These are phyloP conservation scores for Brachyistius frenatus DNA, from an alignment of 2,113 vertebrate species.

Conservation along the genomic window DNA sequence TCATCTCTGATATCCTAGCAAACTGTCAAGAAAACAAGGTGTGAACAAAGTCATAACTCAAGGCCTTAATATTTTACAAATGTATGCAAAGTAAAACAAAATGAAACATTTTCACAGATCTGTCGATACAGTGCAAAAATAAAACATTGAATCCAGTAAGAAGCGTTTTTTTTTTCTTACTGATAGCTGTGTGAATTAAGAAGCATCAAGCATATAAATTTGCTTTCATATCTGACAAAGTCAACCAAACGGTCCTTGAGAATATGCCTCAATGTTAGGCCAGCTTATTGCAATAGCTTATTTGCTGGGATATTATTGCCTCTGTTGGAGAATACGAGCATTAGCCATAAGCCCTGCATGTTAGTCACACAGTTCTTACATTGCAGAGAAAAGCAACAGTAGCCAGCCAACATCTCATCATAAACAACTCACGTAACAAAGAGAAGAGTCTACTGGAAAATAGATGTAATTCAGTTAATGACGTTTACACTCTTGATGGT, in stretches of 20 bases:
- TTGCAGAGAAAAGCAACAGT: conserved; percentile 28
- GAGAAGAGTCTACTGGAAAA: conserved; percentile 10
- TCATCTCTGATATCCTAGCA: conserved; percentile 38
- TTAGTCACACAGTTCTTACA: conserved; percentile 28
- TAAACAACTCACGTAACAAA: conserved; percentile 14
- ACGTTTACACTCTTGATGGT: not conserved
- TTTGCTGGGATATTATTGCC: conserved; percentile 72
- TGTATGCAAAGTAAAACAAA: conserved; percentile 44
- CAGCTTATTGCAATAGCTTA: conserved; percentile 78
- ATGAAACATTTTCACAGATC: conserved; percentile 74
- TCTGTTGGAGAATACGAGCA: conserved; percentile 52
- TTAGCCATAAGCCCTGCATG: conserved; percentile 35
- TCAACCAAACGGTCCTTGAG: conserved; percentile 64
- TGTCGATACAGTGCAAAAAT: conserved; percentile 76
- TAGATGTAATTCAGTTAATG: conserved; percentile 3
- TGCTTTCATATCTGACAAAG: conserved; percentile 45
- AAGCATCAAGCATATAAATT: conserved; percentile 57
- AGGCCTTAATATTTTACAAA: conserved; percentile 45
- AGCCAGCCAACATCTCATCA: conserved; percentile 10
- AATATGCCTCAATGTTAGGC: conserved; percentile 60
- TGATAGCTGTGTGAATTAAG: conserved; percentile 60
- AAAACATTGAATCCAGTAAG: conserved; percentile 59
- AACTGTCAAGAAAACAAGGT: conserved; percentile 38
- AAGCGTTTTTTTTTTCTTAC: conserved; percentile 48
- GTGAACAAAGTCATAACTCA: conserved; percentile 38